Evolutionary conservation across 2,888 invertebrate genomes (phyloP).

Genomic region (Acanthosepion pharaonis): DNA sequence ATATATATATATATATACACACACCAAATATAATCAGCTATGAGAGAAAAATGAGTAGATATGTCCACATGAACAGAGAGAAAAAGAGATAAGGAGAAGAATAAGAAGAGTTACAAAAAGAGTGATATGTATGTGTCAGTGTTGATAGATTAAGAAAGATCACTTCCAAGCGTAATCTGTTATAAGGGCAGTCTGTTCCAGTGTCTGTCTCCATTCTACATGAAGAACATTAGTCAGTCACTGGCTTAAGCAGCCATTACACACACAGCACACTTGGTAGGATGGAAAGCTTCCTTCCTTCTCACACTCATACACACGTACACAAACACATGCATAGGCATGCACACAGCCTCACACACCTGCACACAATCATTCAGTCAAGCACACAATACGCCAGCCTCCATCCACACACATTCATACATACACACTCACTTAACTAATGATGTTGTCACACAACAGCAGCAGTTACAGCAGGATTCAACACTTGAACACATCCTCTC

Average conservation of each 20-base stretch:
- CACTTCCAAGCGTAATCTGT: neutral
- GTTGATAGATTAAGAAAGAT: conserved; percentile 33
- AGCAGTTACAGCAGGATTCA: conserved; percentile 33
- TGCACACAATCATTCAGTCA: neutral
- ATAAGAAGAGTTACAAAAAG: neutral
- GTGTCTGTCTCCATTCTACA: neutral
- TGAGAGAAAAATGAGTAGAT: neutral
- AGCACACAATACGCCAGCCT: conserved; percentile 8
- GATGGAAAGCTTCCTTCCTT: neutral
- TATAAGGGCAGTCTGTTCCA: neutral
- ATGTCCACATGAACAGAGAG: neutral
- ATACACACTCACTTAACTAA: conserved; percentile 33
- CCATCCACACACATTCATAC: neutral
- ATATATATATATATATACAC: neutral
- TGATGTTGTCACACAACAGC: conserved; percentile 33
- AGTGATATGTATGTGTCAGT: neutral
- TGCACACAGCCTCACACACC: neutral
- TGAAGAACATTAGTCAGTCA: neutral
- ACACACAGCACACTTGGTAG: neutral
- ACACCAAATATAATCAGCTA: neutral
- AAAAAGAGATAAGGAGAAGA: neutral
- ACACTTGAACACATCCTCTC: conserved; percentile 33
- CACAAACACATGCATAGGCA: neutral
- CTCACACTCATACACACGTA: neutral
- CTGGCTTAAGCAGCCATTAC: conserved; percentile 2